Base-by-base conservation (phyloP, 1,140 invertebrate genomes). In the Caerostris darwini region DNA sequence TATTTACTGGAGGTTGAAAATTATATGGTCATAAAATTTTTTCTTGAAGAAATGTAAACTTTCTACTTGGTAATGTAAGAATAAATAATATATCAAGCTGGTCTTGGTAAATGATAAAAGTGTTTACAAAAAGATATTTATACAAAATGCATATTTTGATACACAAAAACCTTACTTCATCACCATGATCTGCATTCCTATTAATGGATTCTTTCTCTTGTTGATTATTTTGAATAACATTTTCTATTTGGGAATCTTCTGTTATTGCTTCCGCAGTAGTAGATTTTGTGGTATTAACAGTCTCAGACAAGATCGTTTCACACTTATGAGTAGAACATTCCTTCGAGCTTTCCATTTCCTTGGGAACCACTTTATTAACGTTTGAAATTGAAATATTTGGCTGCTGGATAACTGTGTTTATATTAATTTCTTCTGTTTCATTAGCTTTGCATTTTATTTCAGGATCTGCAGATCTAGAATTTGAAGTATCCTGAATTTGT, bases 401-500 rank as follows among this genome's bases (percentile, higher is more conserved):
- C 5, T 14, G 90, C 6, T 81, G 58, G n/a, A 54, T 53, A n/a
- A 69, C 87, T 19, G 34, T 57, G 7, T 77, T 77, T 50, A 77
- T 10, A 12, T 50, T 77, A 34, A 8, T 34, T 50, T 77, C 34
- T 14, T 53, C 71, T 50, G 71, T 12, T 77, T 77, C 71, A 53
- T 53, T 34, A 58, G 3, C 57, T 85, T 85, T 85, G 19, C 82
- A 58, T 58, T 85, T 85, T 17, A 85, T 57, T 58, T 85, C 67
- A 50, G 50, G 5, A 8, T 50, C 82, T 69, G 57, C 59, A 71
- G 59, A 57, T 14, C 59, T 50, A 19, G 81, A 57, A 94, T 83
- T 85, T 34, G 77, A 77, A 57, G 94, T 71, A 56, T 94, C 88
- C 71, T 95, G 94, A 58, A 93, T 83, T 81, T 94, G 91, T 67